Evolutionary conservation across 2,113 vertebrate species (phyloP).

Genomic region (Ochotona curzoniae): DNA sequence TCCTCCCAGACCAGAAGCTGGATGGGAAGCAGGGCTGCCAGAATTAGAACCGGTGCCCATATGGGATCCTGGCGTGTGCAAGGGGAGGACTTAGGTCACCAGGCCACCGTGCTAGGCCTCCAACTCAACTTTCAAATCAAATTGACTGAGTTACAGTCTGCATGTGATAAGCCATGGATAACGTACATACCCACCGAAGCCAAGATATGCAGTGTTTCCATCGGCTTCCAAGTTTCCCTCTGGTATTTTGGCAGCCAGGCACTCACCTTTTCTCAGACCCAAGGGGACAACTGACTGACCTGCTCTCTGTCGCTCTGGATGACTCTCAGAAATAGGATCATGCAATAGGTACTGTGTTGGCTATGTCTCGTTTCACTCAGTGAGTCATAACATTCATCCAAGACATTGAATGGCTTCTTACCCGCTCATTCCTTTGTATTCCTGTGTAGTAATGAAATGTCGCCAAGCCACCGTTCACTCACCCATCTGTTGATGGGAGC

Average conservation of each 20-base stretch:
- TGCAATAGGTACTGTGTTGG: background rate
- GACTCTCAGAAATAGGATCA: background rate
- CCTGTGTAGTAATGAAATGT: background rate
- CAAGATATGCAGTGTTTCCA: background rate
- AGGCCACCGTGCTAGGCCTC: too few species aligned
- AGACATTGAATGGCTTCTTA: background rate
- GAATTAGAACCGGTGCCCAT: too few species aligned
- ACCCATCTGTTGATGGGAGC: background rate
- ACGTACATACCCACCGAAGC: background rate
- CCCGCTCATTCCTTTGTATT: background rate
- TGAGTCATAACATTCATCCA: background rate
- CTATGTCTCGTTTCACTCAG: background rate
- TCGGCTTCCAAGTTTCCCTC: background rate
- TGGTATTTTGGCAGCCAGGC: background rate
- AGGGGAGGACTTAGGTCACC: too few species aligned
- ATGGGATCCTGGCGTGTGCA: too few species aligned
- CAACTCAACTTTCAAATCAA: background rate
- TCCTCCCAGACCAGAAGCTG: too few species aligned
- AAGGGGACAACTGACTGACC: background rate
- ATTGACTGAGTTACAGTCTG: background rate
- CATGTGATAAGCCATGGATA: background rate
- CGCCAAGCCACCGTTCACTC: background rate
- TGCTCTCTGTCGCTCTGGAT: background rate
- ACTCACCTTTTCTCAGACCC: too few species aligned
- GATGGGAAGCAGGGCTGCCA: too few species aligned